These are phyloP conservation scores for Atethmia centrago DNA, from an alignment of 2,888 invertebrate species.

Conservation along the genomic window DNA sequence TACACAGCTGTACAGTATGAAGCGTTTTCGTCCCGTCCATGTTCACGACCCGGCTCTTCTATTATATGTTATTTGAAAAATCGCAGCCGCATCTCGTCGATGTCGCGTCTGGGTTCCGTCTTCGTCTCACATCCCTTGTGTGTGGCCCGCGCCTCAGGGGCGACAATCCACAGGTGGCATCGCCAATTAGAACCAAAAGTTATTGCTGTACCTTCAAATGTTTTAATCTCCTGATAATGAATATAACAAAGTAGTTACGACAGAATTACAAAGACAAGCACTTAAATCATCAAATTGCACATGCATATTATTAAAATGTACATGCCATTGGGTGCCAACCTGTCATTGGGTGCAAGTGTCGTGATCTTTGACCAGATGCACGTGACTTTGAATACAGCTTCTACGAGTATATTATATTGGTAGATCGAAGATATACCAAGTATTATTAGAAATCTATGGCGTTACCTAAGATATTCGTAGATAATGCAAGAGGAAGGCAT, in stretches of 20 bases:
- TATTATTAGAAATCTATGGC: slow-evolving; percentile 10
- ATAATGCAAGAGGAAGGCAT: not conserved
- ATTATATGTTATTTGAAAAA: not conserved
- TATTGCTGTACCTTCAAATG: slow-evolving; percentile 5
- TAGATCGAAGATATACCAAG: slow-evolving; percentile 9
- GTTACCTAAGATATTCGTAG: not conserved
- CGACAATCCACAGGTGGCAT: not conserved
- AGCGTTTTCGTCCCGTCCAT: not conserved
- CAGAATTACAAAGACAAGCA: slow-evolving; percentile 22
- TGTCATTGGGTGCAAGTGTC: slow-evolving; percentile 37
- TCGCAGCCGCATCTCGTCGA: not conserved
- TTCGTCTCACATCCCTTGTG: too few relatives aligned
- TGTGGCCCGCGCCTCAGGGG: slow-evolving; percentile 2
- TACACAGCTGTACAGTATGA: not conserved
- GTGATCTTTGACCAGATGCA: slow-evolving; percentile 40
- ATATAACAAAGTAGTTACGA: slow-evolving; percentile 9
- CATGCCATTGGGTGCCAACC: slow-evolving; percentile 51
- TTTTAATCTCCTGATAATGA: not conserved
- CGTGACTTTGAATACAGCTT: slow-evolving; percentile 49
- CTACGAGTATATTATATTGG: slow-evolving; percentile 23
- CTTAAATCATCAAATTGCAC: slow-evolving; percentile 35
- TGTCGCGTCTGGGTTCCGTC: not conserved
- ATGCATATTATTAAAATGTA: slow-evolving; percentile 31
- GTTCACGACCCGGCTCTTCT: not conserved
- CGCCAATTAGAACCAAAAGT: not conserved